Conservation (phyloP, 2,888 invertebrate species). For the Dyspetes luteomarginatus region DNA sequence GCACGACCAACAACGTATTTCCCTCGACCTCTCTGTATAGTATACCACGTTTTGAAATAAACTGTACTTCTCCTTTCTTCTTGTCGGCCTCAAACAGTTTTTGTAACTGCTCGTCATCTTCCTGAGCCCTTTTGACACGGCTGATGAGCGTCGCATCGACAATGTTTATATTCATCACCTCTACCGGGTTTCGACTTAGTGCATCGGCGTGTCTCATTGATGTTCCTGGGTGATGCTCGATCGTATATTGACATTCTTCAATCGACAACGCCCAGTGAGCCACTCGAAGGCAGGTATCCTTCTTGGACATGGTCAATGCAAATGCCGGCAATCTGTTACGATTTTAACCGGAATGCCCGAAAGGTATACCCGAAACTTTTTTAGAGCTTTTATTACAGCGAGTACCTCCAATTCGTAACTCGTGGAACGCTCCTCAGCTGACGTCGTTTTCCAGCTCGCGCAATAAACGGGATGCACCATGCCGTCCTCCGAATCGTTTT, state of each 20-base stretch:
- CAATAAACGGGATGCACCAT: constrained; percentile 17
- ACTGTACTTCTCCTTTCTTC: neutral
- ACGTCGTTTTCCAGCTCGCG: constrained; percentile 38
- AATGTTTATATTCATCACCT: neutral
- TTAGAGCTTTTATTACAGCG: constrained; percentile 10
- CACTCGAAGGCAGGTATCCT: no score
- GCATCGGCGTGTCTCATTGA: constrained; percentile 51
- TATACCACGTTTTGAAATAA: constrained; percentile 5
- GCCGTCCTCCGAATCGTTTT: constrained; percentile 3
- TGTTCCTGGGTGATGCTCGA: constrained; percentile 32
- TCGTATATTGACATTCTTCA: constrained; percentile 32
- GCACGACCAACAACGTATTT: constrained; percentile 72
- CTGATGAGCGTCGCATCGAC: no score
- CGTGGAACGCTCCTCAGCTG: constrained; percentile 13
- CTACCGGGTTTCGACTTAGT: constrained; percentile 38
- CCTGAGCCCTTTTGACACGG: neutral
- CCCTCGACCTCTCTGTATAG: constrained; percentile 45
- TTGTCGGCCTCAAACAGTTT: neutral
- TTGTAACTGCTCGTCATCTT: neutral
- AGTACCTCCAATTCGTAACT: constrained; percentile 36
- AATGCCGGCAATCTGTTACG: constrained; percentile 40
- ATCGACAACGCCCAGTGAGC: constrained; percentile 5
- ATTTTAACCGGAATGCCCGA: constrained; percentile 31
- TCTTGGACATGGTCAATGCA: constrained; percentile 27
- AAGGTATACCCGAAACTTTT: constrained; percentile 29